Evolutionary conservation across 2,113 vertebrate species (phyloP).

Genomic region (Bufo bufo): DNA sequence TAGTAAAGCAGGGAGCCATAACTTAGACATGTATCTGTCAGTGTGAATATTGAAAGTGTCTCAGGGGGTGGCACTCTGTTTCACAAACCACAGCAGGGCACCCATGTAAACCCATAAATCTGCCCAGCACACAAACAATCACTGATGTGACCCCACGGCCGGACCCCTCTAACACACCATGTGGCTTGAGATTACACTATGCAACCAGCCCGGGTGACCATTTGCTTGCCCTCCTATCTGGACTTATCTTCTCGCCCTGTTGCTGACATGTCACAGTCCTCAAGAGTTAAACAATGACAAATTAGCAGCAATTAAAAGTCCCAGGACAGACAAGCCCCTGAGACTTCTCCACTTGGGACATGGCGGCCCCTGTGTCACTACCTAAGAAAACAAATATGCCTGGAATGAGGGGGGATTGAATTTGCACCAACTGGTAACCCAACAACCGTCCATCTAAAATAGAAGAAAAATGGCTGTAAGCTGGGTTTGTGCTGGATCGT

Average conservation of each 20-base stretch:
- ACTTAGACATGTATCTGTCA: neutral
- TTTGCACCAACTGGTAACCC: neutral
- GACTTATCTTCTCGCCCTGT: constrained; percentile 28
- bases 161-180: neutral
- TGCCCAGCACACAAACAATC: neutral
- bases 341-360: constrained; percentile 25
- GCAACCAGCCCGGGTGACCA: constrained; percentile 11
- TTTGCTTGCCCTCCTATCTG: constrained; percentile 21
- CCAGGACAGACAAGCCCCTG: constrained; percentile 6
- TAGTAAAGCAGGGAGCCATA: neutral
- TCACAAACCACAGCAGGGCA: constrained; percentile 40
- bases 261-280: constrained; percentile 49
- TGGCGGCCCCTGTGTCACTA: constrained; percentile 1
- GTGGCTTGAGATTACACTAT: constrained; percentile 25
- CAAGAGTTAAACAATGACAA: constrained; percentile 52
- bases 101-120: constrained; percentile 36
- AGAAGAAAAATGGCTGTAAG: neutral
- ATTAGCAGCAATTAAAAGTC: constrained; percentile 45
- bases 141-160: neutral
- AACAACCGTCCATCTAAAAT: neutral
- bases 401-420: constrained; percentile 9
- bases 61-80: neutral
- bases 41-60: constrained; percentile 20
- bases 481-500: neutral
- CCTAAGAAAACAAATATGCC: constrained; percentile 31